These are phyloP conservation scores for Athripsodes cinereus DNA, from an alignment of 2,888 invertebrate genomes.

Conservation along the genomic window DNA sequence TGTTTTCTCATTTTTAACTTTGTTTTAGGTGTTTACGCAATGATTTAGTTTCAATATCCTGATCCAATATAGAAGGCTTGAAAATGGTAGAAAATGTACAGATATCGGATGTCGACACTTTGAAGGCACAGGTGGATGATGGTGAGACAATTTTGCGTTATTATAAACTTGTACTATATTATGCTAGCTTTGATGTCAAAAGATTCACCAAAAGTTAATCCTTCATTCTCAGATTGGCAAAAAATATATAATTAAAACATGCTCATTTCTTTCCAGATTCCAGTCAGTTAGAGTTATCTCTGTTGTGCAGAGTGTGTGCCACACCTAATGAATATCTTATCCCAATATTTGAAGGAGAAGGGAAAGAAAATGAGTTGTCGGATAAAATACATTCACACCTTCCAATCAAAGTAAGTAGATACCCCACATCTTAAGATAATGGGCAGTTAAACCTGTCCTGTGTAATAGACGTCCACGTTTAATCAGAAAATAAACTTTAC, in stretches of 20 bases:
- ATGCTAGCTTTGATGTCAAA: not conserved
- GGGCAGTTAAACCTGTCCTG: not conserved
- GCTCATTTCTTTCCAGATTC: not conserved
- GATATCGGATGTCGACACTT: not conserved
- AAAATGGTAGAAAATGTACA: not conserved
- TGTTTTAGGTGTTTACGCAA: not conserved
- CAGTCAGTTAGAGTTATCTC: constrained; percentile 8
- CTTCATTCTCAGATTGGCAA: not conserved
- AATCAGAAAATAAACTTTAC: too few relatives aligned
- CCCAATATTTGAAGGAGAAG: constrained; percentile 58
- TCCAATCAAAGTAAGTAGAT: constrained; percentile 50
- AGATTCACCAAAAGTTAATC: not conserved
- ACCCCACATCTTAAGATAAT: not conserved
- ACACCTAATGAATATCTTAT: constrained; percentile 47
- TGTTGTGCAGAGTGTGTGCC: constrained; percentile 53
- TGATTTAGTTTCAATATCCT: not conserved
- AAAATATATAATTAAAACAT: not conserved
- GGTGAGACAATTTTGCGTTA: not conserved
- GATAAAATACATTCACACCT: constrained; percentile 59
- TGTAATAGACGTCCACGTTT: too few relatives aligned
- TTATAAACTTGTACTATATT: not conserved
- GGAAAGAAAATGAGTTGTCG: constrained; percentile 51
- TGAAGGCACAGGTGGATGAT: not conserved
- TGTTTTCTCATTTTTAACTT: not conserved
- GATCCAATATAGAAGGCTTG: not conserved